phyloP scores from a whole-genome alignment of 2,797 vertebrate genomes.

The Mus minutoides region DNA sequence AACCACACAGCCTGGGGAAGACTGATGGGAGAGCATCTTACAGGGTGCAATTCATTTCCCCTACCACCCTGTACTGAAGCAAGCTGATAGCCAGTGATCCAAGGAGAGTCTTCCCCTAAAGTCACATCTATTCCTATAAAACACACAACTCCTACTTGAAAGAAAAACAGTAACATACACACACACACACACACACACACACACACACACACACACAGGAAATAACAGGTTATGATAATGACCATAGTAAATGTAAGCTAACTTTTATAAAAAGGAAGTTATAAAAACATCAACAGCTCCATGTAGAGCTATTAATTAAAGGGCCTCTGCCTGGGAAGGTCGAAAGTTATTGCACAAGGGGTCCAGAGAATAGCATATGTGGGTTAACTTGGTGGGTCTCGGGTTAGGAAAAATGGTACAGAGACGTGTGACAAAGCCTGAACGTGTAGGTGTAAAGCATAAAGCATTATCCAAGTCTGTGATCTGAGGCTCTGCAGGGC shows the following conservation, averaged over 20 bases:
- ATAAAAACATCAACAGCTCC: conserved; percentile 69
- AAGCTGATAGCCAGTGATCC: background rate
- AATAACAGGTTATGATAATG: conserved; percentile 50
- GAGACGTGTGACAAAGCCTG: background rate
- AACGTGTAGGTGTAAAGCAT: background rate
- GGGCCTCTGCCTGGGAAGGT: background rate
- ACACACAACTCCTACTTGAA: conserved; percentile 41
- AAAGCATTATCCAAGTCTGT: background rate
- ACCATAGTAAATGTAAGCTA: conserved; percentile 56
- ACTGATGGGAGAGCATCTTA: background rate
- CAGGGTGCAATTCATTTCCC: background rate
- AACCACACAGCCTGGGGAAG: background rate
- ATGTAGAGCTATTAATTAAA: conserved; percentile 59
- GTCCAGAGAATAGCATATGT: background rate
- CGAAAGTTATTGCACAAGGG: background rate
- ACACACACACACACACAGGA: background rate
- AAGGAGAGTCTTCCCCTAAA: background rate
- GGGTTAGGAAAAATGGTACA: background rate
- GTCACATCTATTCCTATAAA: background rate
- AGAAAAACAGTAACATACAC: background rate
- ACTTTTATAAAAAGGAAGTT: conserved; percentile 63
- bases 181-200: no score
- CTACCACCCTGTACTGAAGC: background rate
- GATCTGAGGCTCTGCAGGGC: background rate
- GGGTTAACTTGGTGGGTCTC: background rate